Evolutionary conservation across 2,888 invertebrate species (phyloP).

Genomic region (Lucinisca nassula): DNA sequence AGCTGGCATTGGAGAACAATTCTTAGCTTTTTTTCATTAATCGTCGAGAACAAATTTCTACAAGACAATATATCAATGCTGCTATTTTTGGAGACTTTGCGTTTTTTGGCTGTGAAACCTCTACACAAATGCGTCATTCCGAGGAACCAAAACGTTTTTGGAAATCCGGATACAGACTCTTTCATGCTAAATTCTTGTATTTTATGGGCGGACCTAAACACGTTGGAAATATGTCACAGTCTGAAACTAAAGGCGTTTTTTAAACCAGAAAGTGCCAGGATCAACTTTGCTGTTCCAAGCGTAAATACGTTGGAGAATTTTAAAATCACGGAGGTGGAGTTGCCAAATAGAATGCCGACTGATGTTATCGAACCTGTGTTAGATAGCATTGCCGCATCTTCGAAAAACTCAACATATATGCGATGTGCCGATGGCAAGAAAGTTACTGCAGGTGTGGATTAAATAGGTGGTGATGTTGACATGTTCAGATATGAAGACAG

Average conservation of each 20-base stretch:
- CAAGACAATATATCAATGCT: not conserved
- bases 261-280: not conserved
- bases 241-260: not conserved
- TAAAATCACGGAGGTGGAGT: not conserved
- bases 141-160: conserved; percentile 1
- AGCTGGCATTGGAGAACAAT: not conserved
- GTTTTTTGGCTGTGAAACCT: not conserved
- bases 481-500: conserved; percentile 43
- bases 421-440: conserved; percentile 49
- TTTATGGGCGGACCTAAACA: conserved; percentile 5
- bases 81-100: conserved; percentile 5
- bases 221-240: not conserved
- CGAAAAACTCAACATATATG: conserved; percentile 16
- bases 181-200: conserved; percentile 26
- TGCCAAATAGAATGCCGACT: conserved; percentile 21
- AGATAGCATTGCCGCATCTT: not conserved
- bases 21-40: not conserved
- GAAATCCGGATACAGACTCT: conserved; percentile 4
- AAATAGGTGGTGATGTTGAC: conserved; percentile 45
- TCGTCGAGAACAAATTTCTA: not conserved
- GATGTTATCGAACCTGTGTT: conserved; percentile 16
- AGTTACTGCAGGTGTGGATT: conserved; percentile 39
- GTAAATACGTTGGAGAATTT: not conserved
- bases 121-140: not conserved
- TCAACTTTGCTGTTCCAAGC: not conserved